phyloP scores from a whole-genome alignment of 2,113 vertebrate genomes.

The Chionis minor region DNA sequence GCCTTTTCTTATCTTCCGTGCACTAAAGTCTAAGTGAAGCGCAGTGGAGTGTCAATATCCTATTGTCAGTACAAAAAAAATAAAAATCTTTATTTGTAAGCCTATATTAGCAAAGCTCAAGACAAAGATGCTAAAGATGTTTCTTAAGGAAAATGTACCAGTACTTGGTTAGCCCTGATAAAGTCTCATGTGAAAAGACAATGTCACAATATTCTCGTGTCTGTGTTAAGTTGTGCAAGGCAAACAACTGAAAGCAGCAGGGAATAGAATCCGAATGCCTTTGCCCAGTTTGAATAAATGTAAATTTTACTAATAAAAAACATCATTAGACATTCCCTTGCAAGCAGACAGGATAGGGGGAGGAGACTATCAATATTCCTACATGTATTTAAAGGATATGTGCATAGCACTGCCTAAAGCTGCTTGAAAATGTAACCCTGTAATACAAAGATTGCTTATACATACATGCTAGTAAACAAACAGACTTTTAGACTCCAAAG shows the following conservation, averaged over 20 bases:
- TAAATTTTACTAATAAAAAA: background rate
- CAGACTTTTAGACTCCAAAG: background rate
- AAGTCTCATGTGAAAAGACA: background rate
- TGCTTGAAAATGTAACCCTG: constrained; percentile 8
- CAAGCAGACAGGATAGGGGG: background rate
- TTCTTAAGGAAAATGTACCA: background rate
- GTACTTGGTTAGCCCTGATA: background rate
- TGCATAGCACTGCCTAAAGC: background rate
- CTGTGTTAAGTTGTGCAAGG: background rate
- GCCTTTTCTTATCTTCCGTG: background rate
- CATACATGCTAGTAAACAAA: constrained; percentile 18
- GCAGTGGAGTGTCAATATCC: background rate
- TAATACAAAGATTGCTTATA: background rate
- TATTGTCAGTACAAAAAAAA: background rate
- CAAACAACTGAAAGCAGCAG: background rate
- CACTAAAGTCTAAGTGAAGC: background rate
- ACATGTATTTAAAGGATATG: background rate
- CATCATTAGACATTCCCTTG: background rate
- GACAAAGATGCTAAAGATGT: background rate
- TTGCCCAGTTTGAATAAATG: background rate
- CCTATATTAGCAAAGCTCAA: background rate
- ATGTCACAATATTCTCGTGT: background rate
- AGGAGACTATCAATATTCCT: background rate
- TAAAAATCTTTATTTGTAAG: background rate
- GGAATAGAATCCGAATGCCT: background rate